Percentiles rank a stretch among this genome's conserved stretches.
Evolutionary conservation across 2,888 invertebrate species (phyloP).

Genomic region (Orthonychiurus folsomi): DNA sequence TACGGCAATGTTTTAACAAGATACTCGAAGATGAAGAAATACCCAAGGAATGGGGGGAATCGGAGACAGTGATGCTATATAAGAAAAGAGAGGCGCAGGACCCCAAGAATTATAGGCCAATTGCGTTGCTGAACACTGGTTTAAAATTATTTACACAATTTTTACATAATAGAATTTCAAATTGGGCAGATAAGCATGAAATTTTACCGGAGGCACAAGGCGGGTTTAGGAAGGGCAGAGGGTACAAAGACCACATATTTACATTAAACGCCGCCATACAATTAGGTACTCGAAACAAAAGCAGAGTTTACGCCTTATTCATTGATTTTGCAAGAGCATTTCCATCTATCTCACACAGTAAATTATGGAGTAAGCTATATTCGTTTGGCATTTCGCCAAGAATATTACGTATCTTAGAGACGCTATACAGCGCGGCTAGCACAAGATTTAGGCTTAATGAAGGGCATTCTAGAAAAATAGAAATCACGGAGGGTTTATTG

Average conservation of each 20-base stretch:
- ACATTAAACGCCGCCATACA: slow-evolving; percentile 3
- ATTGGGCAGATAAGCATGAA: not conserved
- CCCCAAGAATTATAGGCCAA: not conserved
- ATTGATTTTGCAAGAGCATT: slow-evolving; percentile 3
- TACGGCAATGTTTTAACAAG: not conserved
- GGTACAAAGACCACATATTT: slow-evolving; percentile 10
- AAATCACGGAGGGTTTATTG: not conserved
- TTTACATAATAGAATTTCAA: not conserved
- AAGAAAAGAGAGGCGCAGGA: not conserved
- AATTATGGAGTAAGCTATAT: slow-evolving; percentile 5
- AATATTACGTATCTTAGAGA: not conserved
- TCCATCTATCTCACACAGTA: not conserved
- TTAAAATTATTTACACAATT: not conserved
- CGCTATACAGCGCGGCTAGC: not conserved
- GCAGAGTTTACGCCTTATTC: not conserved
- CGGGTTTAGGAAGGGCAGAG: slow-evolving; percentile 5
- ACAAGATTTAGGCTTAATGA: not conserved
- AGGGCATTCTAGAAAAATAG: not conserved
- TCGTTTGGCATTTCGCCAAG: not conserved
- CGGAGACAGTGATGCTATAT: not conserved
- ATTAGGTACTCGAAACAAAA: not conserved
- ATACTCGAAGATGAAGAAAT: not conserved
- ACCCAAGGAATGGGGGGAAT: not conserved
- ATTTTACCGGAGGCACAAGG: slow-evolving; percentile 7
- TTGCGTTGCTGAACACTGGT: not conserved